Percentiles rank a stretch among this genome's conserved stretches.
These are phyloP conservation scores for Hymenochirus boettgeri DNA, from an alignment of 2,113 vertebrate genomes.

Conservation along the genomic window DNA sequence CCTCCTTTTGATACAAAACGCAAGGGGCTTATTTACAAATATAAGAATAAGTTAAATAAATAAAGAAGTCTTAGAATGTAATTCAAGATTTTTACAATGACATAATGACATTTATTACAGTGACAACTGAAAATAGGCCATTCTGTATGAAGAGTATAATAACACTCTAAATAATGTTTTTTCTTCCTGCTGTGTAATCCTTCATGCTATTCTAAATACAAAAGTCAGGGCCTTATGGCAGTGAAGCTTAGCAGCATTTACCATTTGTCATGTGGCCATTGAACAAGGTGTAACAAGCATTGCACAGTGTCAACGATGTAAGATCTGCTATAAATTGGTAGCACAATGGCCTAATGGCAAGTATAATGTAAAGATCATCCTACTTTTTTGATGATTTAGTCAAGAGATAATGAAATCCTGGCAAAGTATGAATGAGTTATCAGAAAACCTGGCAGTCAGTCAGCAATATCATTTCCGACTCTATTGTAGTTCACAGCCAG, in stretches of 20 bases:
- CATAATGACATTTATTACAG: too few relatives aligned
- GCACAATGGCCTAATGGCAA: slow-evolving; percentile 1
- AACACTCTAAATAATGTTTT: too few relatives aligned
- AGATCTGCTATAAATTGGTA: slow-evolving; percentile 47
- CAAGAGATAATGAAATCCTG: slow-evolving; percentile 20
- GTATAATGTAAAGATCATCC: slow-evolving; percentile 13
- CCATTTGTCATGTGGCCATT: slow-evolving; percentile 48
- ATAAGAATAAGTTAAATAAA: too few relatives aligned
- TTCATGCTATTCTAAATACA: slow-evolving; percentile 41
- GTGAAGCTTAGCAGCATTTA: slow-evolving; percentile 44
- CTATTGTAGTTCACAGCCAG: slow-evolving; percentile 9
- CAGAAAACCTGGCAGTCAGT: slow-evolving; percentile 19
- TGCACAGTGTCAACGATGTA: slow-evolving; percentile 46
- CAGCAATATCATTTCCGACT: slow-evolving; percentile 25
- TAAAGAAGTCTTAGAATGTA: too few relatives aligned
- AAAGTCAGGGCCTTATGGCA: slow-evolving; percentile 47
- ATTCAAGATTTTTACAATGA: neutral
- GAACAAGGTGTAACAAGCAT: slow-evolving; percentile 48
- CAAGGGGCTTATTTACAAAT: too few relatives aligned
- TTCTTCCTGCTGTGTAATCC: too few relatives aligned
- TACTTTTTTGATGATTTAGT: slow-evolving; percentile 24
- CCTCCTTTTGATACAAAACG: too few relatives aligned
- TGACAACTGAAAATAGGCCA: too few relatives aligned
- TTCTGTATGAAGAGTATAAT: too few relatives aligned
- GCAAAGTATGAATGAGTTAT: slow-evolving; percentile 5